These are phyloP conservation scores for Diplodus puntazzo DNA, from an alignment of 2,797 vertebrate genomes.

Conservation along the genomic window DNA sequence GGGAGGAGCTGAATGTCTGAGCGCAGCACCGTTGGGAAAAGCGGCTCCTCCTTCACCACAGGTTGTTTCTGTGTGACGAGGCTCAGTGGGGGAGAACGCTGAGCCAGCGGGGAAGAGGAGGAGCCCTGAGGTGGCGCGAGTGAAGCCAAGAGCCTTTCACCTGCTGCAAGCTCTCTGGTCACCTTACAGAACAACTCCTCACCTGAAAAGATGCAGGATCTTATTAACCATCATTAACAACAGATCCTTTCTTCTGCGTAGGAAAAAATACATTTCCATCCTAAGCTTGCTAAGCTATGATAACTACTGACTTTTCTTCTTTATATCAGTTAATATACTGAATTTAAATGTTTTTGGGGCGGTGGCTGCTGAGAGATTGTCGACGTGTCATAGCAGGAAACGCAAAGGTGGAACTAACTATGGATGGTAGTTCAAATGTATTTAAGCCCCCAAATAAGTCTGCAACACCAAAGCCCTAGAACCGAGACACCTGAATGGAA, in stretches of 20 bases:
- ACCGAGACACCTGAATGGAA: background rate
- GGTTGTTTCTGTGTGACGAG: slow-evolving; percentile 70
- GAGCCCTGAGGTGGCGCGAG: slow-evolving; percentile 69
- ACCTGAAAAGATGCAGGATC: slow-evolving; percentile 75
- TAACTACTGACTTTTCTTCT: background rate
- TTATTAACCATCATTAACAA: background rate
- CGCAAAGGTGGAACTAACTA: background rate
- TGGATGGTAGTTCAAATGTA: background rate
- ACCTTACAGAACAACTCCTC: slow-evolving; percentile 91
- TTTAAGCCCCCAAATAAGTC: background rate
- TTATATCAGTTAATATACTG: background rate
- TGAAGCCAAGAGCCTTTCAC: slow-evolving; percentile 79
- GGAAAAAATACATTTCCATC: background rate
- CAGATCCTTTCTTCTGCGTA: too few species aligned
- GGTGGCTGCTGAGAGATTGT: background rate
- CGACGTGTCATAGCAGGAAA: background rate
- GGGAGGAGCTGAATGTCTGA: slow-evolving; percentile 96
- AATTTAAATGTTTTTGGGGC: background rate
- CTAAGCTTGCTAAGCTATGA: background rate
- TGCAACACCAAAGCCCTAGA: background rate
- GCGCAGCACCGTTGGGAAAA: slow-evolving; percentile 79
- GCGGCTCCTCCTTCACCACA: slow-evolving; percentile 82
- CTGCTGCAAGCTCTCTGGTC: slow-evolving; percentile 81
- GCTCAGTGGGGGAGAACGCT: slow-evolving; percentile 71
- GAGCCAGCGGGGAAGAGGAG: slow-evolving; percentile 71